Conservation (phyloP, 2,113 vertebrate genomes). For the Callocephalon fimbriatum region DNA sequence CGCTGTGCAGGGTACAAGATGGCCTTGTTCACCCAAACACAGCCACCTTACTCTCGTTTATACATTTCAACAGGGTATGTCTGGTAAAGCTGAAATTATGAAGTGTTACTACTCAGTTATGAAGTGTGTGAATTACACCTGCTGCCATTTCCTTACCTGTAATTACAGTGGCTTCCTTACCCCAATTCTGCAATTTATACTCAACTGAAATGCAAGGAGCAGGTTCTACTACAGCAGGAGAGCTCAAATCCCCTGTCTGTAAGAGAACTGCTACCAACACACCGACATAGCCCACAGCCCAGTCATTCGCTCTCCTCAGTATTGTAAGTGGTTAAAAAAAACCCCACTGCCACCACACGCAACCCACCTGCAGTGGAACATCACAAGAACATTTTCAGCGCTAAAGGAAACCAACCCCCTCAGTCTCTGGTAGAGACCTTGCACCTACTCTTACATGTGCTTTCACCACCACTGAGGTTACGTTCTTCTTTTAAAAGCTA, state of each 20-base stretch:
- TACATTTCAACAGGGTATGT: fast-evolving
- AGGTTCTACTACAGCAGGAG: neutral
- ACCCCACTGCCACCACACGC: neutral
- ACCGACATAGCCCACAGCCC: fast-evolving
- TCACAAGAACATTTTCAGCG: neutral
- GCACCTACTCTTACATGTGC: fast-evolving
- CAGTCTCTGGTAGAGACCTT: neutral
- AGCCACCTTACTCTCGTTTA: neutral
- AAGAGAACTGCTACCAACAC: neutral
- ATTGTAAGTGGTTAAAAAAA: neutral
- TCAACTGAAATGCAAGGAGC: neutral
- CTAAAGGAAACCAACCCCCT: neutral
- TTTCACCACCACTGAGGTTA: neutral
- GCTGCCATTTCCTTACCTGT: neutral
- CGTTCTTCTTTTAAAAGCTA: neutral
- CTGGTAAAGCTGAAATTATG: neutral
- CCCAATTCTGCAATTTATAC: neutral
- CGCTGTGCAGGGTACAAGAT: neutral
- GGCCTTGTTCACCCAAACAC: neutral
- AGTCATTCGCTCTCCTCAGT: neutral
- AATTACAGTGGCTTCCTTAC: neutral
- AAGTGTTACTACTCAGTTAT: neutral
- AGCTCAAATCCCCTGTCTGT: neutral
- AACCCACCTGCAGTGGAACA: fast-evolving
- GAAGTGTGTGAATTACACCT: neutral